A percentile compares a stretch with the other conserved stretches of the same genome.
Evolutionary conservation across 2,797 vertebrate genomes (phyloP).

Genomic region (Aphelocoma californica): DNA sequence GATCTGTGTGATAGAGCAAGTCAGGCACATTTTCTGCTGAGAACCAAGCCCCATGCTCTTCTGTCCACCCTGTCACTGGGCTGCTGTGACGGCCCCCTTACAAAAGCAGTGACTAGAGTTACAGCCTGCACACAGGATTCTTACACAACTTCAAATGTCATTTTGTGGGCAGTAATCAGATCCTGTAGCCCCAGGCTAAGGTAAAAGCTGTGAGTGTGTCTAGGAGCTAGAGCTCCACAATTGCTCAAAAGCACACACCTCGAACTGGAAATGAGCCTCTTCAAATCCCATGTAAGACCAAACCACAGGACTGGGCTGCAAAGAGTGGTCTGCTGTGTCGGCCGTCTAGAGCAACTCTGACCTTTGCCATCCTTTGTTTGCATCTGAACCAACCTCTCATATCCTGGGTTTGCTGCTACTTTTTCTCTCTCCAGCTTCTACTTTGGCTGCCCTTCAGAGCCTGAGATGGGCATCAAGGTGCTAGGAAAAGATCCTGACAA

Average conservation of each 20-base stretch:
- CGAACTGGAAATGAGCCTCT: not conserved
- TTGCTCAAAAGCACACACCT: not conserved
- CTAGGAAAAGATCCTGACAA: not conserved
- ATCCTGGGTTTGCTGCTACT: not conserved
- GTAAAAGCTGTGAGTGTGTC: not conserved
- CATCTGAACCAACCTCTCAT: not conserved
- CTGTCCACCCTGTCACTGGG: not conserved
- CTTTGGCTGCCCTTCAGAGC: not conserved
- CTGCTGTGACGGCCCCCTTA: not conserved
- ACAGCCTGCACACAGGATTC: not conserved
- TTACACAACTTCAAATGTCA: not conserved
- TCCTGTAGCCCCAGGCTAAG: not conserved
- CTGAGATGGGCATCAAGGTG: not conserved
- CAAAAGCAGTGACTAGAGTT: not conserved
- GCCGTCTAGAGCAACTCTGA: not conserved
- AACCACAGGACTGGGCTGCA: not conserved
- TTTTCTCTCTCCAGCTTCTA: not conserved
- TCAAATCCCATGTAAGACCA: not conserved
- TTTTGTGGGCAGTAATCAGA: not conserved
- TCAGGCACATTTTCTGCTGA: not conserved
- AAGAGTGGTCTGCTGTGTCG: not conserved
- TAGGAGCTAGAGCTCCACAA: not conserved
- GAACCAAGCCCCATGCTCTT: not conserved
- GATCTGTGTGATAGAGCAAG: not conserved
- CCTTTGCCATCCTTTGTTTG: not conserved